Evolutionary conservation across 2,888 invertebrate species (phyloP), one percentile per base, ranked within the genome.

Genomic region (Chydorus sphaericus): DNA sequence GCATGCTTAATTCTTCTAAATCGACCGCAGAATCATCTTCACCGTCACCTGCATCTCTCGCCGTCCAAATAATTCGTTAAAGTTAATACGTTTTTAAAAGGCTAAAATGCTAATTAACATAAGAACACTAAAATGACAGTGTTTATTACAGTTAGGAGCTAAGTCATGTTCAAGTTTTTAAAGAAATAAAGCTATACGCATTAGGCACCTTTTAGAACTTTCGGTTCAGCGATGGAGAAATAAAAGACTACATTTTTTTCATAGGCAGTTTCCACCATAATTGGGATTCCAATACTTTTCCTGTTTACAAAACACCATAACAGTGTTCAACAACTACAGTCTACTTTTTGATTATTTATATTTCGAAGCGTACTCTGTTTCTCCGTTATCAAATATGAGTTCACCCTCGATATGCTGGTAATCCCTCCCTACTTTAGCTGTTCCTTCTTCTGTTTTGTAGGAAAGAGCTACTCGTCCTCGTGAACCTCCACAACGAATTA

Each of bases 251-350:
- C 90, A 67, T 92, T 89, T 71, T 97, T 93, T 72, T 97, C 94
- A 70, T 97, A 97, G 67, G 93, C 92, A 72, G 96, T 96, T 68
- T 94, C 93, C 73, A 97, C 96, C 62, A 89, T 80, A 60, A 98
- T 90, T 64, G 82, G 82, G 61, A 97, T 74, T 51, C 80, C 77
- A 67, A 98, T 86, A 66, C 74, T 75, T 75, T 90, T 85, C 69
- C 96, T 97, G 82, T 58, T 57, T 58, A 26, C 4, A 57, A 31
- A 58, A n/a, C n/a, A n/a, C n/a, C n/a, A n/a, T n/a, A n/a, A n/a
- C n/a, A n/a, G n/a, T n/a, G n/a, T n/a, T n/a, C n/a, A n/a, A n/a
- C n/a, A n/a, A 11, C 2, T 2, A 7, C 7, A 11, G 6, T 14
- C 11, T 2, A 18, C 20, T 44, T 38, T 36, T 37, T 44, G 2